Conservation (phyloP, 2,888 invertebrate species). For the Drosophila mulleri region DNA sequence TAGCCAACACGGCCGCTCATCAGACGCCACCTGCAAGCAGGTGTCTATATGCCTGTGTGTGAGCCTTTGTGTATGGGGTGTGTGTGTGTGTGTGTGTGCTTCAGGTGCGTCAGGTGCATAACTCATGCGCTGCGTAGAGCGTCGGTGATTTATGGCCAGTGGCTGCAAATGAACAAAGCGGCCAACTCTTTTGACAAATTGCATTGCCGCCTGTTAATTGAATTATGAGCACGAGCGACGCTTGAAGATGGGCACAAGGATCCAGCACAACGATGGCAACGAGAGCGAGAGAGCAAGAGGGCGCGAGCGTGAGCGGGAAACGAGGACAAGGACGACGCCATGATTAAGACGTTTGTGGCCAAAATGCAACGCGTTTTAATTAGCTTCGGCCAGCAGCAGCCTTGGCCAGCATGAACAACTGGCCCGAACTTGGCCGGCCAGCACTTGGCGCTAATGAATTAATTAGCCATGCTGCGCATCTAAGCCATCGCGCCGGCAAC, state of each 20-base stretch:
- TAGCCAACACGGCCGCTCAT: slow-evolving; percentile 66
- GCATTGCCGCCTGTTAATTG: slow-evolving; percentile 72
- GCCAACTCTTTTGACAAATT: slow-evolving; percentile 72
- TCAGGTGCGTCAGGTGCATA: slow-evolving; percentile 57
- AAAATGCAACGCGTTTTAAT: slow-evolving; percentile 49
- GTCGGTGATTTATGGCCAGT: slow-evolving; percentile 63
- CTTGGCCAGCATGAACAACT: slow-evolving; percentile 2
- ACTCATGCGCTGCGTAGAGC: slow-evolving; percentile 70
- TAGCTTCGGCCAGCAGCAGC: slow-evolving; percentile 28
- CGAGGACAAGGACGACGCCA: neutral
- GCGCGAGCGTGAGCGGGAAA: neutral
- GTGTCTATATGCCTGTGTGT: slow-evolving; percentile 6
- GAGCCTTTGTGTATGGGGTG: neutral
- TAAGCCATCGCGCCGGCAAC: slow-evolving; percentile 11
- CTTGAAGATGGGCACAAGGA: neutral
- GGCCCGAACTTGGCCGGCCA: neutral
- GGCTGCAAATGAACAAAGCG: slow-evolving; percentile 76
- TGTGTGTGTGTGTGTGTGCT: slow-evolving; percentile 7
- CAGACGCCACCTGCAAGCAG: slow-evolving; percentile 36
- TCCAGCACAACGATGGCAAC: neutral
- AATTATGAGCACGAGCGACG: slow-evolving; percentile 45
- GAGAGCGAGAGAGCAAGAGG: neutral
- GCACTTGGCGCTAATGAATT: slow-evolving; percentile 56
- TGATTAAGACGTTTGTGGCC: slow-evolving; percentile 46
- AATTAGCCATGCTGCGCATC: slow-evolving; percentile 58